Evolutionary conservation across 2,888 invertebrate genomes (phyloP).

Genomic region (Therioaphis trifolii): DNA sequence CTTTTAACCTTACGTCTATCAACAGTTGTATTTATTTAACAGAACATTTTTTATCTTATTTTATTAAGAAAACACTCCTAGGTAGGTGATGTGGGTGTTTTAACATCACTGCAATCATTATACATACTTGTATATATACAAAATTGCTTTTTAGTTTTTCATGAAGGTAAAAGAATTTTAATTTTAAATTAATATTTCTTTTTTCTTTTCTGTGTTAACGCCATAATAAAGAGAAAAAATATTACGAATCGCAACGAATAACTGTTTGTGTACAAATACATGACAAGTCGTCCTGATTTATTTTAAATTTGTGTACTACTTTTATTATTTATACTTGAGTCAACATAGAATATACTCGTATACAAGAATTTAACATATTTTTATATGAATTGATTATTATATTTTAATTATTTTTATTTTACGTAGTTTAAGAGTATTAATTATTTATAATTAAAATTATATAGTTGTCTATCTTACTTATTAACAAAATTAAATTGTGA

Average conservation of each 20-base stretch:
- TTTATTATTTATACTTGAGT: not conserved
- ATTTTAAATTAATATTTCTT: not conserved
- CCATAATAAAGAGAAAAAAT: not conserved
- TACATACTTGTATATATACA: too few species aligned
- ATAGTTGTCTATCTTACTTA: too few species aligned
- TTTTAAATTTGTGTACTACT: not conserved
- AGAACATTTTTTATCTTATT: not conserved
- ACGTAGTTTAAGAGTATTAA: too few species aligned
- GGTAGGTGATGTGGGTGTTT: not conserved
- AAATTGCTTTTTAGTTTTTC: not conserved
- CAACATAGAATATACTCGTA: too few species aligned
- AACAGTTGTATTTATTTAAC: not conserved
- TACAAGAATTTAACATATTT: not conserved
- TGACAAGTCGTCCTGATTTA: not conserved
- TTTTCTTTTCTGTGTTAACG: not conserved
- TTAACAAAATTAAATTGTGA: too few species aligned
- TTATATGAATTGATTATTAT: too few species aligned
- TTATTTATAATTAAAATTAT: too few species aligned
- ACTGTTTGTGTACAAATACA: not conserved
- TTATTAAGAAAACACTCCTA: not conserved
- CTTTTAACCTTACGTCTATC: not conserved
- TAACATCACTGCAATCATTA: too few species aligned
- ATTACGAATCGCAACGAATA: not conserved
- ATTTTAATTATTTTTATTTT: too few species aligned
- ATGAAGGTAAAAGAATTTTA: not conserved